Base-by-base conservation (phyloP, 23 tunicate species). In the Halocynthia aurantium region DNA sequence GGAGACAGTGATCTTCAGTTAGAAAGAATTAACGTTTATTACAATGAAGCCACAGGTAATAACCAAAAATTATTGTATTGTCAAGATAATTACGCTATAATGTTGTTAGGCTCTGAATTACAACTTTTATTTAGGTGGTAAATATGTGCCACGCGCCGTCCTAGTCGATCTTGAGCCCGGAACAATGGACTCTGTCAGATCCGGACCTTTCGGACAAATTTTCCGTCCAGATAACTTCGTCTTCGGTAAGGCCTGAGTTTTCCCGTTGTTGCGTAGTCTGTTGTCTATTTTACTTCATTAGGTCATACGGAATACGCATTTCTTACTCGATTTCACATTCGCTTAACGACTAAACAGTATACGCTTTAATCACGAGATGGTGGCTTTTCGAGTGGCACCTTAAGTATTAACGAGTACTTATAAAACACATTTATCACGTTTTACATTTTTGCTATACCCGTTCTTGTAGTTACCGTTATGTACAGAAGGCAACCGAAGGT, bases 181-280 rank as follows among this genome's bases (percentile, higher is more conserved):
- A n/a, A 90, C 96, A 86, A 90, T 90, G 96, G 96, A 90, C 90
- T 85, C 96, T 13, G 96, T 90, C 65, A 62, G 96, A 81, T 90
- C 96, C 52, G 96, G 96, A 6, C 96, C 96, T 21, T 85, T 90
- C 73, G 96, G 96, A 15, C 96, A 90, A 64, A 85, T 90, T 57
- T 90, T 90, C 90, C 82, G 96, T 52, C 96, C 96, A 40, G 96
- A 90, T 80, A 90, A 90, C 86, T 90, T 90, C 55, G 96, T 90
- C 51, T 90, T 90, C 76, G 96, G 71, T 63, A 62, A 77, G 78
- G 1, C 44, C 44, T 1, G 44, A 31, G 44, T 31, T 31, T 74
- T 8, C 4, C 18, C 13, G 8, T 8, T 50, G 53, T 6, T 17
- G 15, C 8, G 18, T 74, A 44, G 0, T 54, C 5, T 2, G 68